These are phyloP conservation scores for Halyomorpha halys DNA, from an alignment of 1,140 invertebrate species.

Conservation along the genomic window DNA sequence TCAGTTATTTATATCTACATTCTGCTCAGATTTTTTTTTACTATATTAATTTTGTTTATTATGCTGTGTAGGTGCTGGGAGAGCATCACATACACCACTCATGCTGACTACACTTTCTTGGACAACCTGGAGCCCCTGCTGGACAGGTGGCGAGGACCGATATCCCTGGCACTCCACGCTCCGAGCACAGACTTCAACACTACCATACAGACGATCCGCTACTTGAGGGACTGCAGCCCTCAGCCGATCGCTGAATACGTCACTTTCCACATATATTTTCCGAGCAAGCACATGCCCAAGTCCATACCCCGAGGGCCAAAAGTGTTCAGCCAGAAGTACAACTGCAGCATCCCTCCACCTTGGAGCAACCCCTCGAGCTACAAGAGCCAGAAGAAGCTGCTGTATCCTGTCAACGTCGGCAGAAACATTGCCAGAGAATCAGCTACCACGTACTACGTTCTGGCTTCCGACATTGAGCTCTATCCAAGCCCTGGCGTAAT, in stretches of 20 bases:
- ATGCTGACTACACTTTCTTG: slow-evolving; percentile 81
- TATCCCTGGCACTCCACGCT: slow-evolving; percentile 58
- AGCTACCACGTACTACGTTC: slow-evolving; percentile 69
- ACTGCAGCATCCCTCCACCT: slow-evolving; percentile 56
- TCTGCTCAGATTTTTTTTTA: too few relatives aligned
- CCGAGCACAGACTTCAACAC: slow-evolving; percentile 52
- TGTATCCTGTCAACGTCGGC: slow-evolving; percentile 82
- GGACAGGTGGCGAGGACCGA: slow-evolving; percentile 55
- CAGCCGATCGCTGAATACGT: slow-evolving; percentile 59
- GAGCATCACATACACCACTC: slow-evolving; percentile 82
- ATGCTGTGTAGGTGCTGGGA: slow-evolving; percentile 53
- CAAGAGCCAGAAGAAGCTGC: slow-evolving; percentile 63
- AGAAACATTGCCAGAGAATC: slow-evolving; percentile 73
- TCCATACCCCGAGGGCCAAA: slow-evolving; percentile 42
- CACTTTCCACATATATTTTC: slow-evolving; percentile 80
- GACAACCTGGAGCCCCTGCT: slow-evolving; percentile 77
- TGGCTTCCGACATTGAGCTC: slow-evolving; percentile 79
- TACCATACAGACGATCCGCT: slow-evolving; percentile 46
- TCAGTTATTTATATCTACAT: too few relatives aligned
- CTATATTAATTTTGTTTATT: not conserved
- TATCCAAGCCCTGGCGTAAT: slow-evolving; percentile 73
- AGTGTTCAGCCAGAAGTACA: slow-evolving; percentile 49
- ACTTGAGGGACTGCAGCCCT: slow-evolving; percentile 44
- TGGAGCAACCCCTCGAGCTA: slow-evolving; percentile 61
- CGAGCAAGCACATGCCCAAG: slow-evolving; percentile 71